phyloP scores from a whole-genome alignment of 2,113 vertebrate genomes.

The Perca flavescens region DNA sequence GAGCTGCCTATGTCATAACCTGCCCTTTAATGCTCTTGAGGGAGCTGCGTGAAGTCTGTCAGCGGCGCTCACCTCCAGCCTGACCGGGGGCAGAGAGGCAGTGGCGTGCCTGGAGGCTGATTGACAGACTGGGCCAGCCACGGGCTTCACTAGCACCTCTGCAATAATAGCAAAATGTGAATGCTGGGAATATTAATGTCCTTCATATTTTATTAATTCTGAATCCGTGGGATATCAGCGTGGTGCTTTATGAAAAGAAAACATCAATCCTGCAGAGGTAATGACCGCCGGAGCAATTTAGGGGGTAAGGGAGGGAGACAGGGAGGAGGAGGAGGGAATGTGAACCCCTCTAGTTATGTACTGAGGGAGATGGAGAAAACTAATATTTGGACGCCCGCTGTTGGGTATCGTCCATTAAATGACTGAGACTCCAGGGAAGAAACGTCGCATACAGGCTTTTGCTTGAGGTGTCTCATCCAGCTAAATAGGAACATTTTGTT shows the following conservation, averaged over 20 bases:
- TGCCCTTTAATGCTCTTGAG: conserved; percentile 74
- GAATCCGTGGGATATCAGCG: conserved; percentile 72
- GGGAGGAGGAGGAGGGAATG: conserved; percentile 31
- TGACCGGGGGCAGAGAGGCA: conserved; percentile 62
- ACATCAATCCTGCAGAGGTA: conserved; percentile 79
- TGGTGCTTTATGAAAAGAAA: conserved; percentile 81
- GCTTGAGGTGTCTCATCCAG: conserved; percentile 48
- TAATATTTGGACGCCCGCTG: conserved; percentile 74
- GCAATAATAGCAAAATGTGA: conserved; percentile 72
- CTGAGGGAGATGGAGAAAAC: conserved; percentile 68
- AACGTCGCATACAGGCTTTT: conserved; percentile 25
- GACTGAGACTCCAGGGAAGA: conserved; percentile 55
- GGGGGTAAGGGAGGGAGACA: conserved; percentile 35
- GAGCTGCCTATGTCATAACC: conserved; percentile 48
- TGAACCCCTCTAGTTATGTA: conserved; percentile 65
- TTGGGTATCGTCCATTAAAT: conserved; percentile 67
- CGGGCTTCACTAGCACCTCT: conserved; percentile 57
- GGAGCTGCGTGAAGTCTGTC: conserved; percentile 72
- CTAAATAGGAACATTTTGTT: conserved; percentile 46
- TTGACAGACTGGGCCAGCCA: conserved; percentile 69
- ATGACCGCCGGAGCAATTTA: conserved; percentile 72
- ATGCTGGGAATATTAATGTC: conserved; percentile 81
- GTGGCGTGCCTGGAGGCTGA: conserved; percentile 64
- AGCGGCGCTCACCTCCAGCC: conserved; percentile 69
- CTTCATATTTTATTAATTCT: conserved; percentile 86